These are phyloP conservation scores for Equus przewalskii DNA, from an alignment of 2,113 vertebrate species.

Conservation along the genomic window DNA sequence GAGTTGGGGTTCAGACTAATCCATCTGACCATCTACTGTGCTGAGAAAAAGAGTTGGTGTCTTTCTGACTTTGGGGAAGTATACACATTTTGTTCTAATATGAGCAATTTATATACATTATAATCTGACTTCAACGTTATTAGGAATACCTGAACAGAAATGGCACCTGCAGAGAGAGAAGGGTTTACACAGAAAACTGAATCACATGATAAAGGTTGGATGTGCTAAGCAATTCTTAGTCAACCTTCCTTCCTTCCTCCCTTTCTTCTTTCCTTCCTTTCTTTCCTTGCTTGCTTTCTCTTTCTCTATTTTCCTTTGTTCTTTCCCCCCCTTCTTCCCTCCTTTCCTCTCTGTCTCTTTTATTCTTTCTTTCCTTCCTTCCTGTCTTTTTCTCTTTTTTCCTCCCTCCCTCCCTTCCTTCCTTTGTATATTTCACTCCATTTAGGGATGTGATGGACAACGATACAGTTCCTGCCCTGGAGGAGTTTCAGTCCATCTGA, in stretches of 20 bases:
- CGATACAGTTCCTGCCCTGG: background rate
- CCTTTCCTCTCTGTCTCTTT: rapidly evolving
- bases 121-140: background rate
- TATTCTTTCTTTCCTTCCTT: rapidly evolving
- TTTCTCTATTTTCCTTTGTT: rapidly evolving
- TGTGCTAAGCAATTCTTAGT: background rate
- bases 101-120: background rate
- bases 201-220: background rate
- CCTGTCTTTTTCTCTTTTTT: too few relatives aligned
- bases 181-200: background rate
- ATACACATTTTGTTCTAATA: background rate
- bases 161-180: background rate
- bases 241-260: background rate
- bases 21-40: rapidly evolving
- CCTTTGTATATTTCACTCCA: background rate
- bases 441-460: background rate
- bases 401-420: background rate
- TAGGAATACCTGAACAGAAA: background rate
- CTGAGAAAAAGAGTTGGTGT: background rate
- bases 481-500: background rate
- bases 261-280: too few relatives aligned
- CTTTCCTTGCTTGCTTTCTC: background rate
- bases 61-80: background rate
- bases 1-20: background rate
- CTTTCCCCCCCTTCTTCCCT: rapidly evolving